phyloP scores from a whole-genome alignment of 2,888 invertebrate genomes.

The Himalopsyche kuldschensis region DNA sequence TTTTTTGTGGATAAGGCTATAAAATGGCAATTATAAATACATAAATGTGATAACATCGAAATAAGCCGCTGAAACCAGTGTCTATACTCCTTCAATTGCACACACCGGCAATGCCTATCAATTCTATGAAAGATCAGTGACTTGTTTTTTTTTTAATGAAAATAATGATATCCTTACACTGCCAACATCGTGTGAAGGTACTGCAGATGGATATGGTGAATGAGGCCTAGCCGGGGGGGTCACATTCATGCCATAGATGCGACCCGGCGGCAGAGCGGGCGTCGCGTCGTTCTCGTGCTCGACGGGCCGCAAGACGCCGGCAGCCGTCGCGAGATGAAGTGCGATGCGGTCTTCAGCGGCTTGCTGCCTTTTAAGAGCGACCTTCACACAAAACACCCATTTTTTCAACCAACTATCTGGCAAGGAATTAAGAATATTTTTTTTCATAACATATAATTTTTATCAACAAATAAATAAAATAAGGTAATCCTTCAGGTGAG shows the following conservation, averaged over 20 bases:
- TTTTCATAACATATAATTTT: no score
- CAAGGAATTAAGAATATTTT: not conserved
- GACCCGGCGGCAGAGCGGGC: slow-evolving; percentile 87
- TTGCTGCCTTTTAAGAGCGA: slow-evolving; percentile 93
- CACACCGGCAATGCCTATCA: no score
- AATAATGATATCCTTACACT: not conserved
- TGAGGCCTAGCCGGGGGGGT: slow-evolving; percentile 65
- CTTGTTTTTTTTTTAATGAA: no score
- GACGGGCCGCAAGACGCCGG: slow-evolving; percentile 54
- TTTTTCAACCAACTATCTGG: not conserved
- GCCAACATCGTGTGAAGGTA: not conserved
- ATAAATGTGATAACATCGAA: no score
- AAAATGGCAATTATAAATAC: no score
- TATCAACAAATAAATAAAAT: no score
- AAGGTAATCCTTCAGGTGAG: no score
- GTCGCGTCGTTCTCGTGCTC: slow-evolving; percentile 73
- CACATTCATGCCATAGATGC: slow-evolving; percentile 86
- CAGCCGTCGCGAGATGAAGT: slow-evolving; percentile 79
- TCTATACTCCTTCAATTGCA: no score
- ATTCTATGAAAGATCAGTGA: no score
- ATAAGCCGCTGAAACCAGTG: no score
- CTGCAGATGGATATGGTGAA: not conserved
- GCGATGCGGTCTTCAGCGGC: slow-evolving; percentile 97
- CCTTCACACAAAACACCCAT: slow-evolving; percentile 57
- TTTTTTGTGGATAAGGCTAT: no score